Percentiles rank a stretch among this genome's conserved stretches.
Conservation (phyloP, 2,797 vertebrate genomes). For the Mastacembelus armatus region DNA sequence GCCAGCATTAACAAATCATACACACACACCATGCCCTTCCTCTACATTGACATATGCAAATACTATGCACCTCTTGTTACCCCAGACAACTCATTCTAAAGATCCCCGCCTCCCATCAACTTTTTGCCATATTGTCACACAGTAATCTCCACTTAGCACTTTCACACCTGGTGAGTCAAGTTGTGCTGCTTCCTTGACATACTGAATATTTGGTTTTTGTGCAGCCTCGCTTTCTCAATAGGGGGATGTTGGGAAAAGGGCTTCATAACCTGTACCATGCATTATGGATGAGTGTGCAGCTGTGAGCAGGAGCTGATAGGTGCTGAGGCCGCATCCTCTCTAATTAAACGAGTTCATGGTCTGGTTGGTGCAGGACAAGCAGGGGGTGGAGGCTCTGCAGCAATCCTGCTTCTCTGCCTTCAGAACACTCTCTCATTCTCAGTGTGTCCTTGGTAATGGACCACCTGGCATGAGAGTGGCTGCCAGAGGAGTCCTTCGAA, state of each 20-base stretch:
- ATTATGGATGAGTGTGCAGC: slow-evolving; percentile 80
- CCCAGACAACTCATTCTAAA: slow-evolving; percentile 56
- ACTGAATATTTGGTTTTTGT: slow-evolving; percentile 48
- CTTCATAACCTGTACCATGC: slow-evolving; percentile 73
- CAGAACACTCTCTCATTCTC: slow-evolving; percentile 48
- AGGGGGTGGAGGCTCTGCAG: slow-evolving; percentile 64
- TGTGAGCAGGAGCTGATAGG: slow-evolving; percentile 71
- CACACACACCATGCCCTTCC: slow-evolving; percentile 62
- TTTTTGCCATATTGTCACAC: slow-evolving; percentile 71
- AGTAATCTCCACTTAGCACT: slow-evolving; percentile 76
- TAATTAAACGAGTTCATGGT: slow-evolving; percentile 82
- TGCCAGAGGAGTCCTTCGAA: slow-evolving; percentile 72
- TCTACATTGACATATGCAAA: slow-evolving; percentile 60
- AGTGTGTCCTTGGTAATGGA: slow-evolving; percentile 76
- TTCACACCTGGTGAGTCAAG: slow-evolving; percentile 71
- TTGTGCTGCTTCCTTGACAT: slow-evolving; percentile 51
- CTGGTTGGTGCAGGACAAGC: slow-evolving; percentile 74
- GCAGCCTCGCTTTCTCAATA: slow-evolving; percentile 52
- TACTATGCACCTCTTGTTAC: slow-evolving; percentile 43
- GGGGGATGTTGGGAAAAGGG: slow-evolving; percentile 46
- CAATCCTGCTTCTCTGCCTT: slow-evolving; percentile 60
- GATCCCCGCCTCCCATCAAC: slow-evolving; percentile 65
- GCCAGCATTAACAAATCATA: slow-evolving; percentile 68
- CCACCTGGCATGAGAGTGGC: slow-evolving; percentile 70
- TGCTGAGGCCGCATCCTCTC: slow-evolving; percentile 78